These are phyloP conservation scores for Hypsopygia costalis DNA, from an alignment of 2,888 invertebrate genomes.

Conservation along the genomic window DNA sequence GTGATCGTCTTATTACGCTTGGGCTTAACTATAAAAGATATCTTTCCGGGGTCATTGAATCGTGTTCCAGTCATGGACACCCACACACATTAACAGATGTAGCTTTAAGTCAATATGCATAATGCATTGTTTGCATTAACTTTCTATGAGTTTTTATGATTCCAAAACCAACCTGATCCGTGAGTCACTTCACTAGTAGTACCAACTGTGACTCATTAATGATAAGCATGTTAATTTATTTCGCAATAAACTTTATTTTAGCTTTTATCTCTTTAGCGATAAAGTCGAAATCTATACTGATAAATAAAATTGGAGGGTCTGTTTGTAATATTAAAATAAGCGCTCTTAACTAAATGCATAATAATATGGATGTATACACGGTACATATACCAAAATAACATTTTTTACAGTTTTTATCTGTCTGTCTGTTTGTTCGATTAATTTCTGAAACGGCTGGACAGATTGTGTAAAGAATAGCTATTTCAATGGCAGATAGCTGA, in stretches of 20 bases:
- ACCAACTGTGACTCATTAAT: constrained; percentile 60
- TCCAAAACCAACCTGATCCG: constrained; percentile 16
- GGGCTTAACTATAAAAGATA: constrained; percentile 36
- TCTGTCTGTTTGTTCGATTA: too few species aligned
- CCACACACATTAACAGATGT: constrained; percentile 48
- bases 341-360: too few species aligned
- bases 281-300: constrained; percentile 6
- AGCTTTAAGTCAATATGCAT: constrained; percentile 52
- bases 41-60: constrained; percentile 56
- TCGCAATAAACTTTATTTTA: constrained; percentile 1
- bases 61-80: constrained; percentile 32
- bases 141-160: constrained; percentile 14
- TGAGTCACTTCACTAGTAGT: constrained; percentile 48
- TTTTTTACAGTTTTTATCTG: too few species aligned
- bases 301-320: too few species aligned
- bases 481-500: too few species aligned
- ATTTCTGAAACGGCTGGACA: too few species aligned
- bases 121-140: constrained; percentile 25
- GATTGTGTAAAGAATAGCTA: too few species aligned
- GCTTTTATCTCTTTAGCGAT: not conserved
- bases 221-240: constrained; percentile 18
- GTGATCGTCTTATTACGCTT: constrained; percentile 12
- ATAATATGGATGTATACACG: too few species aligned
- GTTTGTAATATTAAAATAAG: too few species aligned
- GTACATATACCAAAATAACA: too few species aligned